Evolutionary conservation across 2,797 vertebrate species (phyloP), one percentile per base, ranked within the genome.

Genomic region (Etheostoma perlongum): DNA sequence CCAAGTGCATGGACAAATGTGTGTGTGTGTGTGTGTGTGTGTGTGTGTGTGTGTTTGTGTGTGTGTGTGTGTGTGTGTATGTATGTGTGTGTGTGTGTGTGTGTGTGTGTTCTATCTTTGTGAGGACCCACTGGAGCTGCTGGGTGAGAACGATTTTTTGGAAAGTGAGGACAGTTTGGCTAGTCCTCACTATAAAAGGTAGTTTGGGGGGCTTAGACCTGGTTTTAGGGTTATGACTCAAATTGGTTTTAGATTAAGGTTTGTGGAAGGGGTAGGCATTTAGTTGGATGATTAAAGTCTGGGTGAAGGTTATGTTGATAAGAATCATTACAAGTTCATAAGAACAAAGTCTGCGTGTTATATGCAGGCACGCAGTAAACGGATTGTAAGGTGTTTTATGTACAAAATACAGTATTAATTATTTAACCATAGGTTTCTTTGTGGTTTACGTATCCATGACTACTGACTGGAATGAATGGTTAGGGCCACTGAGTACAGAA

Each of bases 1-100:
- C 61, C 69, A 70, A 70, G 74, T 59, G 71, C 75, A 76, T 64
- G 75, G 53, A 55, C 83, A 64, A 44, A n/a, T n/a, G n/a, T n/a
- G n/a, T n/a, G n/a, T n/a, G n/a, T n/a, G n/a, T n/a, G n/a, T n/a
- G n/a, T n/a, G n/a, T n/a, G n/a, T n/a, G n/a, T n/a, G n/a, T n/a
- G n/a, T n/a, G n/a, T n/a, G n/a, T n/a, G n/a, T n/a, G n/a, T n/a
- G n/a, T n/a, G n/a, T n/a, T n/a, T n/a, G n/a, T n/a, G n/a, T n/a
- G n/a, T n/a, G n/a, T n/a, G n/a, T n/a, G n/a, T n/a, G n/a, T n/a
- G n/a, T n/a, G n/a, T n/a, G n/a, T n/a, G n/a, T n/a, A n/a, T n/a
- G n/a, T n/a, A n/a, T n/a, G n/a, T n/a, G n/a, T n/a, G n/a, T n/a
- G n/a, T n/a, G n/a, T n/a, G 9, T 10, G 36, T 36, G 36, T 40